Percentiles rank a stretch among this genome's conserved stretches.
Evolutionary conservation across 2,113 vertebrate genomes (phyloP).

Genomic region (Gallinago media): DNA sequence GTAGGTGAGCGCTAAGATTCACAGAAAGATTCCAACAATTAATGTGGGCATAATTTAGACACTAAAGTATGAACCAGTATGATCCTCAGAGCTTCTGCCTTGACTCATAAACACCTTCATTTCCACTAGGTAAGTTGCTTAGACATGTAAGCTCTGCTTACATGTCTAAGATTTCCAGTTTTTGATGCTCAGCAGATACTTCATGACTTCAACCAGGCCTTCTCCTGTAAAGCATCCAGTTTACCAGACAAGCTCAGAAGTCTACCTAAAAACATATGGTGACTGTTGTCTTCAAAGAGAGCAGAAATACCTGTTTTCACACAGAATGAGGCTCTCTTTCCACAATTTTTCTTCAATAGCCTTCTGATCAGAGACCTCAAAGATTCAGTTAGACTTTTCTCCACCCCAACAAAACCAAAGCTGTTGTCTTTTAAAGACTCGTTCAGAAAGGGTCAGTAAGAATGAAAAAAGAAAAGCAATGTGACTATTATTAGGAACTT

Average conservation of each 20-base stretch:
- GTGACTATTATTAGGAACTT: background rate
- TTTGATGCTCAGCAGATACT: background rate
- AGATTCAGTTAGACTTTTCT: background rate
- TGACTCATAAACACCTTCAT: background rate
- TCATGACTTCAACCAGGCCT: background rate
- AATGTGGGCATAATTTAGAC: background rate
- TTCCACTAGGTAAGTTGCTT: background rate
- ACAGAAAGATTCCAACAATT: background rate
- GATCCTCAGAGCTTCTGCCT: background rate
- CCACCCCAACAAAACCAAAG: background rate
- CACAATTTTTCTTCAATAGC: background rate
- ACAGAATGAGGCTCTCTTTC: background rate
- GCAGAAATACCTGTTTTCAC: background rate
- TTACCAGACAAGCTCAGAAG: background rate
- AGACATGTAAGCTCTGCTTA: background rate
- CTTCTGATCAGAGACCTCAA: background rate
- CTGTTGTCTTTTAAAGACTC: background rate
- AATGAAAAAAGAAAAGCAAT: background rate
- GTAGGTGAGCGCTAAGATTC: background rate
- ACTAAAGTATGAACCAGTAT: background rate
- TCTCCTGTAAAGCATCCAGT: background rate
- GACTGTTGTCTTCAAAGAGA: background rate
- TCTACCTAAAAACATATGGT: accelerated
- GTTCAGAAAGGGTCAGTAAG: background rate
- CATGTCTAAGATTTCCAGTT: background rate